phyloP scores from a whole-genome alignment of 2,113 vertebrate species.

The Aldabrachelys gigantea region DNA sequence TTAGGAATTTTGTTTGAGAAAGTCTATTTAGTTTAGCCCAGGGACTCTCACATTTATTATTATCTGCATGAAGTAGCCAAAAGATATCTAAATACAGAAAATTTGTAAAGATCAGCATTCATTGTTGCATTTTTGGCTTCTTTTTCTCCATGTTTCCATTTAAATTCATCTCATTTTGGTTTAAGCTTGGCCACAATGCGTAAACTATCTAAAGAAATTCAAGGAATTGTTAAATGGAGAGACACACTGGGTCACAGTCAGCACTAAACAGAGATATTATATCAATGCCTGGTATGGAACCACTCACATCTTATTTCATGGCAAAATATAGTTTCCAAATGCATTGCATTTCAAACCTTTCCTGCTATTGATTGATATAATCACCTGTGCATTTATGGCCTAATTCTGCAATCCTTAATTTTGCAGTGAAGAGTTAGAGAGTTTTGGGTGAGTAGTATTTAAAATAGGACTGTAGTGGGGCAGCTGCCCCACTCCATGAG shows the following conservation, averaged over 20 bases:
- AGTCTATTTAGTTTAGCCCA: neutral
- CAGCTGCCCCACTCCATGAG: too few relatives aligned
- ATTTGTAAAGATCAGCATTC: neutral
- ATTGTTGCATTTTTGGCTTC: neutral
- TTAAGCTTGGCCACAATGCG: neutral
- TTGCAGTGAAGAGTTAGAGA: neutral
- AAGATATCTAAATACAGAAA: neutral
- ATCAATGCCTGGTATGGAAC: neutral
- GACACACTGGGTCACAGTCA: neutral
- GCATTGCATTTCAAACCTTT: neutral
- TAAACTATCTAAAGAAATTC: neutral
- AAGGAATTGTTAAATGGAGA: neutral
- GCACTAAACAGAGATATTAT: neutral
- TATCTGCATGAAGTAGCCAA: neutral
- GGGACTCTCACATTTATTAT: neutral
- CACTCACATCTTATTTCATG: neutral
- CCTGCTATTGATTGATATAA: neutral
- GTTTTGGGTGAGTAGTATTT: conserved; percentile 34
- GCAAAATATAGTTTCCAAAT: neutral
- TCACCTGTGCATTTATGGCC: neutral
- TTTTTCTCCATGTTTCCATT: neutral
- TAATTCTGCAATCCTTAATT: neutral
- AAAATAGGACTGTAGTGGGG: neutral
- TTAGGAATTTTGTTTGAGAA: neutral
- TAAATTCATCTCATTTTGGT: neutral